Conservation (phyloP, 2,797 vertebrate species). For the Pseudocheirus occidentalis region DNA sequence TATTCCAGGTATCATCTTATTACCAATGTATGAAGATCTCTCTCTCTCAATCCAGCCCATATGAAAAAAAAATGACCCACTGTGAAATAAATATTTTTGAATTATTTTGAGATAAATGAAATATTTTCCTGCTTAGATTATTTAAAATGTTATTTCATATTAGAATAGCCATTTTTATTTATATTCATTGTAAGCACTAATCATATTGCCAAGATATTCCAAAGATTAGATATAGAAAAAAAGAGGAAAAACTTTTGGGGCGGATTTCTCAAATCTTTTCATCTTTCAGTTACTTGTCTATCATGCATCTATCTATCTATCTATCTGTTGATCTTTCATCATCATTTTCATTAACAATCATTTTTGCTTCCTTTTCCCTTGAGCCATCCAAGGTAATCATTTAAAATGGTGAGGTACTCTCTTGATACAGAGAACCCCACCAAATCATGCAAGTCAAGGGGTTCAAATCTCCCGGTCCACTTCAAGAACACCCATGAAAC, state of each 20-base stretch:
- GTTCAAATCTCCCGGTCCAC: no score
- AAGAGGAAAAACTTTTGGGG: fast-evolving
- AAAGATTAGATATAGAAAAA: neutral
- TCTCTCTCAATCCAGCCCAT: fast-evolving
- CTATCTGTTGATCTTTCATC: no score
- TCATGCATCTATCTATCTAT: no score
- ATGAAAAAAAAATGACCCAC: neutral
- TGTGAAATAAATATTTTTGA: no score
- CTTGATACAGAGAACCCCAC: no score
- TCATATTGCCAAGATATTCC: neutral
- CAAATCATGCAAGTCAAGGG: no score
- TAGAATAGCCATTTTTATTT: neutral
- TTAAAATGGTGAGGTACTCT: no score
- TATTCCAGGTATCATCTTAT: neutral
- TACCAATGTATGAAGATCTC: neutral
- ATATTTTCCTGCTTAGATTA: neutral
- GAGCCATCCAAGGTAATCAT: no score
- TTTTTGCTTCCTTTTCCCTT: no score
- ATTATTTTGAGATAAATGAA: no score
- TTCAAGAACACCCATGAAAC: no score
- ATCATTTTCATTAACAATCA: no score
- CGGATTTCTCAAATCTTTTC: neutral
- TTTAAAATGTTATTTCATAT: neutral
- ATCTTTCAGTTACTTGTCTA: neutral
- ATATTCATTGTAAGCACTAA: neutral